These are phyloP conservation scores for Drosophila mimetica DNA, from an alignment of 2,888 invertebrate species.

Conservation along the genomic window DNA sequence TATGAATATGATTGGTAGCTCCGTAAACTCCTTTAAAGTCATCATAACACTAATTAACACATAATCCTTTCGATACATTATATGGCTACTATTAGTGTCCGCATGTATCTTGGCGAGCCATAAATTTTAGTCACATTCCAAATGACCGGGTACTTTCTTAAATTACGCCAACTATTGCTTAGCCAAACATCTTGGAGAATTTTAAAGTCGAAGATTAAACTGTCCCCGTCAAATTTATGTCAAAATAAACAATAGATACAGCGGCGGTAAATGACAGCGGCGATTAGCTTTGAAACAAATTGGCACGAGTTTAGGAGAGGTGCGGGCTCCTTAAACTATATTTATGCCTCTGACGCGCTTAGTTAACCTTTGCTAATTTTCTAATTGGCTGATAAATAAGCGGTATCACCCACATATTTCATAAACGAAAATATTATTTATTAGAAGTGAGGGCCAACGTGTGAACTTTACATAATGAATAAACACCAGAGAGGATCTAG, in stretches of 20 bases:
- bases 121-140: not conserved
- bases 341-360: conserved; percentile 43
- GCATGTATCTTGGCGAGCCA: not conserved
- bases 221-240: conserved; percentile 65
- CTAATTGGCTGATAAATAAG: conserved; percentile 68
- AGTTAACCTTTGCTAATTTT: conserved; percentile 73
- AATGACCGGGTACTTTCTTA: conserved; percentile 5
- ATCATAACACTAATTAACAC: not conserved
- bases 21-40: not conserved
- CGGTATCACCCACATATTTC: conserved; percentile 46
- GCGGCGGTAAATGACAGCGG: conserved; percentile 52
- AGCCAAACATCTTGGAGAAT: conserved; percentile 27
- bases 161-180: conserved; percentile 22
- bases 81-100: conserved; percentile 1
- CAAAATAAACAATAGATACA: conserved; percentile 66
- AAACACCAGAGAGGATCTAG: conserved; percentile 15
- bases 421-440: conserved; percentile 65
- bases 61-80: not conserved
- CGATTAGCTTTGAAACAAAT: conserved; percentile 61
- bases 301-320: conserved; percentile 42
- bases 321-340: conserved; percentile 30
- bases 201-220: conserved; percentile 61
- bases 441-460: conserved; percentile 25
- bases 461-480: conserved; percentile 50
- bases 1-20: not conserved